phyloP scores from a whole-genome alignment of 1,140 invertebrate genomes.

The Drosophila suzukii region DNA sequence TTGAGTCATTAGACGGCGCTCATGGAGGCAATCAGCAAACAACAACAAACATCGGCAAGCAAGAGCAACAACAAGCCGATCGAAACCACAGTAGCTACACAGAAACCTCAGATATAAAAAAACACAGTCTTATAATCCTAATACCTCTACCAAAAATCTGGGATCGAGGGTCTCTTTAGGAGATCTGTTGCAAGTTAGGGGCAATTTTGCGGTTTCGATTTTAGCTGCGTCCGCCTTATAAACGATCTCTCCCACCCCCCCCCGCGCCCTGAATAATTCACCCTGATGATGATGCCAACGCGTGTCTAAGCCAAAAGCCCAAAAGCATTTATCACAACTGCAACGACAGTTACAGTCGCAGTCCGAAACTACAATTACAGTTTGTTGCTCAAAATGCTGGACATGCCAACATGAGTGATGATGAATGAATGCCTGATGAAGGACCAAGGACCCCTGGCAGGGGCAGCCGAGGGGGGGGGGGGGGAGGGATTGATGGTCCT shows the following conservation, averaged over 20 bases:
- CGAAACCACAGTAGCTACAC: conserved; percentile 1
- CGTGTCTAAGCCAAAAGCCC: conserved; percentile 58
- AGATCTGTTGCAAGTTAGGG: conserved; percentile 9
- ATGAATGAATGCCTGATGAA: conserved; percentile 48
- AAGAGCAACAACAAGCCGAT: conserved; percentile 4
- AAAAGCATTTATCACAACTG: conserved; percentile 64
- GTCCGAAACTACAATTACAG: conserved; percentile 32
- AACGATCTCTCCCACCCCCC: conserved; percentile 22
- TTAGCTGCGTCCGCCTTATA: conserved; percentile 5
- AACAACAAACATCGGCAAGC: conserved; percentile 27
- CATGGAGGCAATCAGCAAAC: conserved; percentile 51
- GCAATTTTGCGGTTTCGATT: conserved; percentile 46
- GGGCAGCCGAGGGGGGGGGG: neutral
- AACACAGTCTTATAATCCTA: too few relatives aligned
- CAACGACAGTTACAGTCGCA: conserved; percentile 35
- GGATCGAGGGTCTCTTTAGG: conserved; percentile 26
- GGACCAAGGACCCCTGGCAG: neutral
- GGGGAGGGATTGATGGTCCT: neutral
- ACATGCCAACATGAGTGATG: conserved; percentile 56
- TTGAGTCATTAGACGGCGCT: conserved; percentile 72
- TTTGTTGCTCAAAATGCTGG: conserved; percentile 14
- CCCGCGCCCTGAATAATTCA: neutral
- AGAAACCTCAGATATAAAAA: neutral
- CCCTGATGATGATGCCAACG: conserved; percentile 24
- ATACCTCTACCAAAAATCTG: too few relatives aligned